Evolutionary conservation across 2,797 vertebrate genomes (phyloP).

Genomic region (Pyrocephalus nanus): DNA sequence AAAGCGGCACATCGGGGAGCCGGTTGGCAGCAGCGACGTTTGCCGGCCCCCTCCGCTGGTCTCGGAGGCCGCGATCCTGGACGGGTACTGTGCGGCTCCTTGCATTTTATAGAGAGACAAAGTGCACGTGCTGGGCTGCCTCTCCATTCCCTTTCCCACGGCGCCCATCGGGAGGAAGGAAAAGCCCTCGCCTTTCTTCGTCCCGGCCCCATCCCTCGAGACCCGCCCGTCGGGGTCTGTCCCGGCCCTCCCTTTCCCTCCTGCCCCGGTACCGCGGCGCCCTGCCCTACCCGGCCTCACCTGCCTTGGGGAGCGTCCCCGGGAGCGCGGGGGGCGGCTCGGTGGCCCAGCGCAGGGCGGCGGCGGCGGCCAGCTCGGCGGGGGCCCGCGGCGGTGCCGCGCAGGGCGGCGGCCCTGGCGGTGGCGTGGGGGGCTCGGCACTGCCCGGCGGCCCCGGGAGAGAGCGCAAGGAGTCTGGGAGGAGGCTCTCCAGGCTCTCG

Average conservation of each 20-base stretch:
- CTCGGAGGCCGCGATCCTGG: too few species aligned
- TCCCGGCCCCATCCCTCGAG: too few species aligned
- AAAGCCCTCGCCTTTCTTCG: not conserved
- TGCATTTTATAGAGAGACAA: not conserved
- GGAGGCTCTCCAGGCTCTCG: conserved; percentile 94
- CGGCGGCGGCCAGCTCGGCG: conserved; percentile 60
- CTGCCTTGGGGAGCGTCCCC: conserved; percentile 71
- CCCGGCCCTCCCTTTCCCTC: not conserved
- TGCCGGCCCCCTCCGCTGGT: too few species aligned
- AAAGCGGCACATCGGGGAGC: not conserved
- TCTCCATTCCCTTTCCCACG: not conserved
- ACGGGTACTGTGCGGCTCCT: not conserved
- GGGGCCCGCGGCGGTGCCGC: conserved; percentile 72
- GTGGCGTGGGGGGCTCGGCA: conserved; percentile 59
- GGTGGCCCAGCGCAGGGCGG: conserved; percentile 68
- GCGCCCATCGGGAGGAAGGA: not conserved
- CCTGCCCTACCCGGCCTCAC: conserved; percentile 39
- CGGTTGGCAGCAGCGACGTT: not conserved
- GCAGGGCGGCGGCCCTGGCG: conserved; percentile 33
- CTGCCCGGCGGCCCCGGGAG: conserved; percentile 78
- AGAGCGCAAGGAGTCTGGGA: conserved; percentile 88
- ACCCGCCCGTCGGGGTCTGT: not conserved
- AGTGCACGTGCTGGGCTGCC: not conserved
- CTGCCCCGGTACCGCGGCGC: not conserved
- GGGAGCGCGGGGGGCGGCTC: conserved; percentile 58